These are phyloP conservation scores for Neocloeon triangulifer DNA, from an alignment of 1,140 invertebrate genomes.

Conservation along the genomic window DNA sequence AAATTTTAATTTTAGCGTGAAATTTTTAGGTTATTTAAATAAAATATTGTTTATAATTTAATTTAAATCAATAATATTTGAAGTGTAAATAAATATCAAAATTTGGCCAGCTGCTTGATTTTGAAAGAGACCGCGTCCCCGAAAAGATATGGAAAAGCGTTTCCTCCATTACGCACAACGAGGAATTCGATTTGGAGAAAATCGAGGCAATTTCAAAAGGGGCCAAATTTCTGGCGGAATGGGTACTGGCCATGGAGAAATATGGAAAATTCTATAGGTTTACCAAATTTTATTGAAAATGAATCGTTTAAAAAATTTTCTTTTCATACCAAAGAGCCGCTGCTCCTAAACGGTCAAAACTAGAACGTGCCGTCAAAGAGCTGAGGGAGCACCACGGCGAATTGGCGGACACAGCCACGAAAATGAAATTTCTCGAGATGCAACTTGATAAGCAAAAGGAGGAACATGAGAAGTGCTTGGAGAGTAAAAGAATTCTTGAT, in stretches of 20 bases:
- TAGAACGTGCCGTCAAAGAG: constrained; percentile 42
- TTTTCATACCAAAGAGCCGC: too few relatives aligned
- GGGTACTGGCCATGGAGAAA: constrained; percentile 78
- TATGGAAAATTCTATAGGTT: constrained; percentile 69
- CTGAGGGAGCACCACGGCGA: constrained; percentile 52
- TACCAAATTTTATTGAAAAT: too few relatives aligned
- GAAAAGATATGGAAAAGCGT: constrained; percentile 61
- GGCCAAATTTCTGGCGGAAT: constrained; percentile 64
- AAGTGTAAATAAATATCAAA: constrained; percentile 1
- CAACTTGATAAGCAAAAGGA: too few relatives aligned
- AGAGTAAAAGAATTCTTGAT: too few relatives aligned
- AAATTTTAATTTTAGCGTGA: neutral
- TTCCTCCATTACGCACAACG: constrained; percentile 46
- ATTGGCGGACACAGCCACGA: constrained; percentile 44
- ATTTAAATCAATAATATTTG: too few relatives aligned
- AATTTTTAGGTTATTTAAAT: neutral
- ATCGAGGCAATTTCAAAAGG: constrained; percentile 56
- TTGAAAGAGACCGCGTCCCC: constrained; percentile 68
- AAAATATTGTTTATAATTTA: constrained; percentile 1
- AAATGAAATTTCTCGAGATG: constrained; percentile 16
- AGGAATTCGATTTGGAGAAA: constrained; percentile 68
- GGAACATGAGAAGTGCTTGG: too few relatives aligned
- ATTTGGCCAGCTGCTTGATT: constrained; percentile 39
- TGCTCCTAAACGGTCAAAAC: constrained; percentile 54
- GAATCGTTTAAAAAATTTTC: too few relatives aligned